Conservation (phyloP, 2,888 invertebrate genomes). For the Zootermopsis nevadensis region DNA sequence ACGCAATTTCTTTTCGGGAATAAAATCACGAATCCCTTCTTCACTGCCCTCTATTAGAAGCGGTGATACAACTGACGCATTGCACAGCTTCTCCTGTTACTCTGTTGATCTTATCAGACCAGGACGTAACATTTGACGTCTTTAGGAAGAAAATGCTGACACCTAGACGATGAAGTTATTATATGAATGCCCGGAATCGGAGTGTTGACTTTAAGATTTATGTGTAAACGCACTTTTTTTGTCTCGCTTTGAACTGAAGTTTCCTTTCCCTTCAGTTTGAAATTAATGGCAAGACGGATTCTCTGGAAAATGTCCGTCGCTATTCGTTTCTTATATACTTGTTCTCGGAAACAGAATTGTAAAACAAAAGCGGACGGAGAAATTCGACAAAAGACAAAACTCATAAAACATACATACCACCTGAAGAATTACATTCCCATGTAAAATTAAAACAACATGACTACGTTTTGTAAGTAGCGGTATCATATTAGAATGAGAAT, state of each 20-base stretch:
- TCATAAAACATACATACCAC: not conserved
- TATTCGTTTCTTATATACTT: slow-evolving; percentile 8
- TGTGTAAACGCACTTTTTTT: not conserved
- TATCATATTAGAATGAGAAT: too few relatives aligned
- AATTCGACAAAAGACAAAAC: not conserved
- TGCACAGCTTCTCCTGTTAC: too few relatives aligned
- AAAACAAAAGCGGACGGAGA: not conserved
- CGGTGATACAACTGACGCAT: too few relatives aligned
- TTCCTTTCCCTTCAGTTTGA: slow-evolving; percentile 1
- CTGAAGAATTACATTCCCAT: not conserved
- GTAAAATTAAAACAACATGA: not conserved
- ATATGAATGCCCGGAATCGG: not conserved
- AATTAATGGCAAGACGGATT: slow-evolving; percentile 2
- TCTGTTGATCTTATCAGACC: too few relatives aligned
- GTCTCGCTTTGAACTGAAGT: not conserved
- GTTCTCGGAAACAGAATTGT: not conserved
- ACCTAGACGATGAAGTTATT: slow-evolving; percentile 5
- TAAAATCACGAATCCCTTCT: too few relatives aligned
- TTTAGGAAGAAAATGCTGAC: not conserved
- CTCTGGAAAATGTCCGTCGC: not conserved
- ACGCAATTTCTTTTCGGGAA: too few relatives aligned
- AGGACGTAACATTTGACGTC: not conserved
- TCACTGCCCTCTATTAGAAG: too few relatives aligned
- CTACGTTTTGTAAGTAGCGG: not conserved
- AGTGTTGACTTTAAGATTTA: not conserved